Percentiles rank a stretch among this genome's conserved stretches.
phyloP scores from a whole-genome alignment of 2,113 vertebrate genomes.

The Ptyas mucosa region DNA sequence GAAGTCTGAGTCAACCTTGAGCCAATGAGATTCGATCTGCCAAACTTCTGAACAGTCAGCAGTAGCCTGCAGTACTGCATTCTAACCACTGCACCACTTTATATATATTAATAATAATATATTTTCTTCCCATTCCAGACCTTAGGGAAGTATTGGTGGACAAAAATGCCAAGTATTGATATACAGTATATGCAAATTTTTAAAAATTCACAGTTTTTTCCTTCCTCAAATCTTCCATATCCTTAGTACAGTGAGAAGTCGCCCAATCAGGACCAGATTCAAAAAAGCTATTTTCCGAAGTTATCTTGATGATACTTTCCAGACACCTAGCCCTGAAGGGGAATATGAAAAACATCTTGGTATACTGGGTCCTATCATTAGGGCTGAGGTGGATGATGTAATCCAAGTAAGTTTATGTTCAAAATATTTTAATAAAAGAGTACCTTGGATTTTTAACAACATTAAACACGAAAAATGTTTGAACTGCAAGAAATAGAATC shows the following conservation, averaged over 20 bases:
- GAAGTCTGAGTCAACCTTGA: no score
- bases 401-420: conserved; percentile 78
- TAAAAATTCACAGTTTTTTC: neutral
- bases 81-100: no score
- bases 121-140: neutral
- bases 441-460: neutral
- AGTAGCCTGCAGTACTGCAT: no score
- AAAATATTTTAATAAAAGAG: neutral
- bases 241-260: conserved; percentile 56
- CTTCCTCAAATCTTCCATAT: conserved; percentile 27
- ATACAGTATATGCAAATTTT: conserved; percentile 22
- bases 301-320: conserved; percentile 85
- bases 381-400: conserved; percentile 86
- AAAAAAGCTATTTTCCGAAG: conserved; percentile 87
- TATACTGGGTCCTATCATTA: conserved; percentile 89
- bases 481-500: neutral
- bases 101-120: neutral
- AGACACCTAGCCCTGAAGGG: conserved; percentile 69
- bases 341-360: conserved; percentile 89
- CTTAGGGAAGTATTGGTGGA: neutral
- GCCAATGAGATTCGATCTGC: no score
- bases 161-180: neutral
- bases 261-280: conserved; percentile 59
- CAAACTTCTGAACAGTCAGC: no score
- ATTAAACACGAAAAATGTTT: neutral